Evolutionary conservation across 2,113 vertebrate genomes (phyloP).

Genomic region (Polypterus senegalus): DNA sequence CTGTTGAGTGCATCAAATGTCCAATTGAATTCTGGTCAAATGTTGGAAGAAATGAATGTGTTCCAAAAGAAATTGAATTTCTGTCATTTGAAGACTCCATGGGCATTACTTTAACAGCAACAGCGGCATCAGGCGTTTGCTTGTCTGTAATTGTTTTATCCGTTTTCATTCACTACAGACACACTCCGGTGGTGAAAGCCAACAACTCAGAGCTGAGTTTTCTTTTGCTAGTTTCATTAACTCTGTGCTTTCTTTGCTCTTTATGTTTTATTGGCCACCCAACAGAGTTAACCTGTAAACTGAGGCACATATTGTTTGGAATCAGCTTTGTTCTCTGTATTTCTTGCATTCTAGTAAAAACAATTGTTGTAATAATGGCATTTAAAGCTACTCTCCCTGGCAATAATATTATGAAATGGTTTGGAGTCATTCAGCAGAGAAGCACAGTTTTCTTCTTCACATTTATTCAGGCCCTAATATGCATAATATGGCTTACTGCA

Average conservation of each 20-base stretch:
- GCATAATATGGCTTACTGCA: neutral
- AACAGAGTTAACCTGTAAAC: neutral
- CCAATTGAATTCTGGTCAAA: slow-evolving; percentile 4
- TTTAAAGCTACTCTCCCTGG: slow-evolving; percentile 9
- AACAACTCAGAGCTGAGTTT: slow-evolving; percentile 2
- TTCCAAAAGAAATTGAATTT: slow-evolving; percentile 8
- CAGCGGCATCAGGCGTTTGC: slow-evolving; percentile 7
- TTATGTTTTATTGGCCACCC: slow-evolving; percentile 8
- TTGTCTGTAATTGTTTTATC: slow-evolving; percentile 8
- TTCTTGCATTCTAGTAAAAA: slow-evolving; percentile 18
- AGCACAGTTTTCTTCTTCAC: neutral
- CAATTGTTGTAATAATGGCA: slow-evolving; percentile 7
- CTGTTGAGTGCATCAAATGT: slow-evolving; percentile 41
- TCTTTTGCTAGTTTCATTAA: too few relatives aligned
- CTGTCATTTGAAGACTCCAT: slow-evolving; percentile 17
- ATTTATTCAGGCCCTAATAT: neutral
- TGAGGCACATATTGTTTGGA: slow-evolving; percentile 10
- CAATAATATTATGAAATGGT: slow-evolving; percentile 1
- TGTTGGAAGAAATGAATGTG: neutral
- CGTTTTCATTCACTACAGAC: slow-evolving; percentile 15
- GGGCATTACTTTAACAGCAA: slow-evolving; percentile 9
- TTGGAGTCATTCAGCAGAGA: neutral
- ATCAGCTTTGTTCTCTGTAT: slow-evolving; percentile 8
- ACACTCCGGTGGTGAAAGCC: slow-evolving; percentile 18
- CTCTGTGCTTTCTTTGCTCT: slow-evolving; percentile 4